Conservation (phyloP, 53 echinoderm and acorn worm species). For the Echinarachnius parma region DNA sequence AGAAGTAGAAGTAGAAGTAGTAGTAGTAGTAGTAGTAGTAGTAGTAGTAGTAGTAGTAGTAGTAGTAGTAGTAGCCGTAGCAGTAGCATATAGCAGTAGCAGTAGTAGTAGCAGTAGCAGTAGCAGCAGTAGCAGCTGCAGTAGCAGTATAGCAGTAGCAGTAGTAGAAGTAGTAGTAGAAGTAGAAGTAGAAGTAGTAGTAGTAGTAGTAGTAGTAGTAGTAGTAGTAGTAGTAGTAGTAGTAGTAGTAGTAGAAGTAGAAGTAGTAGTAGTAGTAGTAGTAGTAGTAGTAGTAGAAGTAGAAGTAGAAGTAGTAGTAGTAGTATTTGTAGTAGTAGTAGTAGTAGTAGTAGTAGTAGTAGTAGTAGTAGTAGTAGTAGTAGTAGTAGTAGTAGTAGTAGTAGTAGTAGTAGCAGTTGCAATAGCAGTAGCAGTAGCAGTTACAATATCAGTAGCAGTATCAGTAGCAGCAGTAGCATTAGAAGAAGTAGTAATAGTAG, state of each 20-base stretch:
- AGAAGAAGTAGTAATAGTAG: background rate
- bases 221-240: slow-evolving; percentile 12
- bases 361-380: slow-evolving; percentile 1
- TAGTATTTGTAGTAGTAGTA: background rate
- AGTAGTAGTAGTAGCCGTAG: background rate
- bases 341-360: background rate
- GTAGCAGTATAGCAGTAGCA: background rate
- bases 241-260: slow-evolving; percentile 5
- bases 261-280: background rate
- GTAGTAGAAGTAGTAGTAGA: background rate
- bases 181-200: background rate
- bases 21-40: background rate
- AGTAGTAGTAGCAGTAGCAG: slow-evolving; percentile 1
- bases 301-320: background rate
- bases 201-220: slow-evolving; percentile 3
- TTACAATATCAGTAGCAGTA: background rate
- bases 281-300: slow-evolving; percentile 5
- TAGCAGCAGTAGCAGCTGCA: background rate
- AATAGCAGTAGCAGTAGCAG: background rate
- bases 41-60: background rate
- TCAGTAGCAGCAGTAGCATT: background rate
- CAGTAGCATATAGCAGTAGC: background rate
- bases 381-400: slow-evolving; percentile 5
- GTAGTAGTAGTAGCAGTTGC: slow-evolving; percentile 2
- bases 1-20: background rate